Percentiles rank a stretch among this genome's conserved stretches.
Conservation (phyloP, 2,113 vertebrate genomes). For the Mormyrus iriodes region DNA sequence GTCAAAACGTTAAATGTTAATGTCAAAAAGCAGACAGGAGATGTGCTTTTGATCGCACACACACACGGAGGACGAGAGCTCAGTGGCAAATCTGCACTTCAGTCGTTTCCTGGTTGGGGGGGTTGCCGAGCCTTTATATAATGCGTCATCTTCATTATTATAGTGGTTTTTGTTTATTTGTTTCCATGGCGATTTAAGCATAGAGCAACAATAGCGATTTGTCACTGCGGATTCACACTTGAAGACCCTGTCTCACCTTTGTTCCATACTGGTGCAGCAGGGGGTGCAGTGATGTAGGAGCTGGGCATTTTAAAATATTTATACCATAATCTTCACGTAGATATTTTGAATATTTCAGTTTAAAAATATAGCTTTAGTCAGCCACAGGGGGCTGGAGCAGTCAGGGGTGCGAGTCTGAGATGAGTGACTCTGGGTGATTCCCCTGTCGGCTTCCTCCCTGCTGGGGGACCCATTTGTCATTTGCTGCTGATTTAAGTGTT, state of each 20-base stretch:
- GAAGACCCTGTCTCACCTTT: not conserved
- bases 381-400: not conserved
- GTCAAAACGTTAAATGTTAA: not conserved
- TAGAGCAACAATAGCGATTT: not conserved
- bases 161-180: not conserved
- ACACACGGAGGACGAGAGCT: not conserved
- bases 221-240: not conserved
- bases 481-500: not conserved
- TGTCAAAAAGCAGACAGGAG: not conserved
- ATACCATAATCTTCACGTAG: not conserved
- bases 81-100: not conserved
- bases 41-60: not conserved
- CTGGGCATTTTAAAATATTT: not conserved
- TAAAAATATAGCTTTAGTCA: not conserved
- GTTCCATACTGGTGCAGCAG: not conserved
- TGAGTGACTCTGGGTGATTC: not conserved
- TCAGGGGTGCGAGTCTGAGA: not conserved
- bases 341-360: slow-evolving; percentile 1
- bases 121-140: not conserved
- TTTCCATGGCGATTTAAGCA: not conserved
- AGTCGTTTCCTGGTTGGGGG: not conserved
- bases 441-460: not conserved
- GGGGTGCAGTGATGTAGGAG: not conserved
- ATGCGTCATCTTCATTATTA: not conserved
- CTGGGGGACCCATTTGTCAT: not conserved